phyloP scores from a whole-genome alignment of 2,888 invertebrate species.

The Tupiocoris notatus region DNA sequence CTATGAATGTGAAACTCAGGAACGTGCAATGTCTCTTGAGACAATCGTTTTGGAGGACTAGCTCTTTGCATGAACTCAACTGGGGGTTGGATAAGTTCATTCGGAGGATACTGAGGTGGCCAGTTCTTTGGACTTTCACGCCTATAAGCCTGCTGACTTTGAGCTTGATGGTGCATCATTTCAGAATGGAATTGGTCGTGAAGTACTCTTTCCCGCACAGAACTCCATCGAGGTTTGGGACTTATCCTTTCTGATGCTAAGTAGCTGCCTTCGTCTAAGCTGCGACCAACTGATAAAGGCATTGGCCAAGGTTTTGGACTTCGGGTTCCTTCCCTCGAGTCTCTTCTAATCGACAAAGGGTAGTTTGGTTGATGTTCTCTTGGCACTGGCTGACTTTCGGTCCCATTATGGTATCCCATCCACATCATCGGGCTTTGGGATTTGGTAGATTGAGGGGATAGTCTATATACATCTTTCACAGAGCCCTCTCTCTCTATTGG shows the following conservation, averaged over 20 bases:
- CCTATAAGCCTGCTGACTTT: not conserved
- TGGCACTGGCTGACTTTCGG: slow-evolving; percentile 2
- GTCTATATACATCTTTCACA: slow-evolving; percentile 4
- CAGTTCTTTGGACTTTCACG: slow-evolving; percentile 12
- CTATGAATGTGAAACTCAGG: slow-evolving; percentile 34
- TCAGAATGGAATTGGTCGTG: slow-evolving; percentile 17
- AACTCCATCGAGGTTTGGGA: slow-evolving; percentile 37
- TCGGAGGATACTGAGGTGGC: slow-evolving; percentile 11
- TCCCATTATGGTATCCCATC: slow-evolving; percentile 8
- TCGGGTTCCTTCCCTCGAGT: slow-evolving; percentile 18
- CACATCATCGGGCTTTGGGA: slow-evolving; percentile 22
- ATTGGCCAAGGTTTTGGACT: slow-evolving; percentile 37
- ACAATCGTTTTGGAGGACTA: slow-evolving; percentile 16
- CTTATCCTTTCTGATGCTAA: slow-evolving; percentile 30
- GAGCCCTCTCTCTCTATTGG: slow-evolving; percentile 27
- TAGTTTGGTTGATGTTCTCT: slow-evolving; percentile 15
- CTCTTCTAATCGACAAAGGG: slow-evolving; percentile 16
- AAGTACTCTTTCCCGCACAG: slow-evolving; percentile 22
- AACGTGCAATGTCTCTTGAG: slow-evolving; percentile 24
- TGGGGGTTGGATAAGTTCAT: slow-evolving; percentile 22
- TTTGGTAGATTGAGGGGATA: slow-evolving; percentile 8
- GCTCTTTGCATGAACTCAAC: slow-evolving; percentile 21
- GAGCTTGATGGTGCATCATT: not conserved
- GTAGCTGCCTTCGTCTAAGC: slow-evolving; percentile 36
- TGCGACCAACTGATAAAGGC: slow-evolving; percentile 18